Evolutionary conservation across 2,797 vertebrate genomes (phyloP).

Genomic region (Hybognathus amarus): DNA sequence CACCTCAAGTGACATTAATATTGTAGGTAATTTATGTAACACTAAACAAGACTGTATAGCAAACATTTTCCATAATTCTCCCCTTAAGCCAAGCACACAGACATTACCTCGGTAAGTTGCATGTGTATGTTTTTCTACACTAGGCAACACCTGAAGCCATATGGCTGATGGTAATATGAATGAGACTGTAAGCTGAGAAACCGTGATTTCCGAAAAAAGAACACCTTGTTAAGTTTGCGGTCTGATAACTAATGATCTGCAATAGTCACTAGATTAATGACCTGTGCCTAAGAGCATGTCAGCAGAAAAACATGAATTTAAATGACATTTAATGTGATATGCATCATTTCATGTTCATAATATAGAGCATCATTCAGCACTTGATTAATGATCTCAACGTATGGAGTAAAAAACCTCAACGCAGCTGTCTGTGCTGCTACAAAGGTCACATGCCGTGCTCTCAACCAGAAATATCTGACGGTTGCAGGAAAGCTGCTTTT

Average conservation of each 20-base stretch:
- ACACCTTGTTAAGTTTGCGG: slow-evolving; percentile 16
- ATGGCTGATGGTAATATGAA: not conserved
- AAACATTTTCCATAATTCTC: not conserved
- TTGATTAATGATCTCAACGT: slow-evolving; percentile 52
- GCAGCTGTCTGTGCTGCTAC: not conserved
- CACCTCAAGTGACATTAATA: slow-evolving; percentile 6
- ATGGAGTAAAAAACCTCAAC: slow-evolving; percentile 34
- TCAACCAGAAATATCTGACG: slow-evolving; percentile 14
- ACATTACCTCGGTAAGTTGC: slow-evolving; percentile 5
- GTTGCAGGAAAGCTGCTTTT: slow-evolving; percentile 1
- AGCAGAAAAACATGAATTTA: slow-evolving; percentile 51
- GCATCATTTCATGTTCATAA: slow-evolving; percentile 49
- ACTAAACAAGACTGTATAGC: slow-evolving; percentile 13
- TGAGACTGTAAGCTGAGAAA: not conserved
- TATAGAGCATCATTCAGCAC: slow-evolving; percentile 37
- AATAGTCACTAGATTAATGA: slow-evolving; percentile 52
- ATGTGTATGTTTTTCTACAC: not conserved
- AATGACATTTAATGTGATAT: slow-evolving; percentile 42
- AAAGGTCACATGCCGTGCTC: slow-evolving; percentile 16
- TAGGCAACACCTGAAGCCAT: slow-evolving; percentile 10
- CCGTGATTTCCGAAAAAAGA: slow-evolving; percentile 20
- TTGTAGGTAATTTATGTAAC: not conserved
- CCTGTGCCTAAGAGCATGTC: slow-evolving; percentile 51
- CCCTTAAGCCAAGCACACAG: not conserved
- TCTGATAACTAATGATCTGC: slow-evolving; percentile 32